Percentiles rank a stretch among this genome's conserved stretches.
phyloP scores from a whole-genome alignment of 2,888 invertebrate species.

The Sesamia inferens region DNA sequence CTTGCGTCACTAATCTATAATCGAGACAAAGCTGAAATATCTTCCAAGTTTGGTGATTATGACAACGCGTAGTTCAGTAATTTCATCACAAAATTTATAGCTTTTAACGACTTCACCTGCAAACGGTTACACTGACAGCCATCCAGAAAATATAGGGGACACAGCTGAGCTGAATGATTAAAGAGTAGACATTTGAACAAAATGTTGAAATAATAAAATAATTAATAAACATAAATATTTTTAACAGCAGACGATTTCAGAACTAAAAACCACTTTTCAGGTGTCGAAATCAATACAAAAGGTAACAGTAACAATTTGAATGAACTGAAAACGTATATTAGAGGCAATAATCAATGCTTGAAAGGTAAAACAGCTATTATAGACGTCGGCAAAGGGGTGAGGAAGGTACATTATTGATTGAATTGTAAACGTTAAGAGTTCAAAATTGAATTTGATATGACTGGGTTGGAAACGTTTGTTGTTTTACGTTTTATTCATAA shows the following conservation, averaged over 20 bases:
- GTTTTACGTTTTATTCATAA: conserved; percentile 5
- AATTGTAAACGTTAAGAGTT: conserved; percentile 3
- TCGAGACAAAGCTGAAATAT: background rate
- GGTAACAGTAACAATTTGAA: conserved; percentile 44
- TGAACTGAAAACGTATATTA: conserved; percentile 54
- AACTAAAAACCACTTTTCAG: conserved; percentile 24
- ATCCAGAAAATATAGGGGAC: too few relatives aligned
- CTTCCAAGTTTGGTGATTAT: background rate
- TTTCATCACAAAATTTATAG: too few relatives aligned
- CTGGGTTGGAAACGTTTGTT: conserved; percentile 2
- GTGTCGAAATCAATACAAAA: conserved; percentile 36
- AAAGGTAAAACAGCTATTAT: conserved; percentile 61
- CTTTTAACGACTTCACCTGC: too few relatives aligned
- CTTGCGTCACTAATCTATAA: background rate
- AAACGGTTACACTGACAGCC: too few relatives aligned
- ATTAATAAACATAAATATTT: background rate
- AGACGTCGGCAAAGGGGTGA: conserved; percentile 46
- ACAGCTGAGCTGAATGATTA: too few relatives aligned
- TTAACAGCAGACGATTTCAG: conserved; percentile 3
- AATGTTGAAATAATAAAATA: background rate
- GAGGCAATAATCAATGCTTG: conserved; percentile 51
- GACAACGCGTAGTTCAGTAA: background rate
- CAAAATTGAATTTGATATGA: conserved; percentile 37
- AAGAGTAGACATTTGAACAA: background rate
- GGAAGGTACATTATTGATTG: conserved; percentile 57